Conservation (phyloP, 1,140 invertebrate genomes). For the Aculops lycopersici region DNA sequence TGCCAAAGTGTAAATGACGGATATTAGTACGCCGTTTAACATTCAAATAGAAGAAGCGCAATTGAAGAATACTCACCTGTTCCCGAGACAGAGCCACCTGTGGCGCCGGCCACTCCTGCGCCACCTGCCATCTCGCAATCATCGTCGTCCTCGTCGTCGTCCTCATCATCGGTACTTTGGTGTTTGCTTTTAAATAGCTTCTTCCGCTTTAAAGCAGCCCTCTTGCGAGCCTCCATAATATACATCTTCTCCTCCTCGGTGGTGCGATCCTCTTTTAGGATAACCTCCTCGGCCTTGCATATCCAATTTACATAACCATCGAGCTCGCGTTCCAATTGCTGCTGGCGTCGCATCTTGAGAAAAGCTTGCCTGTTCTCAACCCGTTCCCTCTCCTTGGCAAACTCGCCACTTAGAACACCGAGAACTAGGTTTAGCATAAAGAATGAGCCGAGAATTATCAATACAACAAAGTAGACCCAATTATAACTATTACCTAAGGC, state of each 20-base stretch:
- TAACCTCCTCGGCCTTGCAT: conserved; percentile 99
- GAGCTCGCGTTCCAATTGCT: conserved; percentile 91
- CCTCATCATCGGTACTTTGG: conserved; percentile 83
- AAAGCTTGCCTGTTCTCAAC: conserved; percentile 99
- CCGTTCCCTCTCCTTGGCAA: conserved; percentile 99
- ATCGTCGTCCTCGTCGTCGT: conserved; percentile 79
- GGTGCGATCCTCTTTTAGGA: conserved; percentile 91
- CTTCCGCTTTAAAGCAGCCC: conserved; percentile 76
- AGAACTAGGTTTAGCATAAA: conserved; percentile 99
- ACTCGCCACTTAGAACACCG: conserved; percentile 99
- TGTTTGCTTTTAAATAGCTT: conserved; percentile 87
- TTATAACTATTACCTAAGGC: conserved; percentile 87
- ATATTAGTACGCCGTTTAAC: too few species aligned
- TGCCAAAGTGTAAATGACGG: too few species aligned
- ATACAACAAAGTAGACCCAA: conserved; percentile 99
- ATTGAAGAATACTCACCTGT: too few species aligned
- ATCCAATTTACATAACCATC: conserved; percentile 99
- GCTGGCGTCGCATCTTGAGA: conserved; percentile 88
- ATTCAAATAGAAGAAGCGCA: too few species aligned
- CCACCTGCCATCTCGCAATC: conserved; percentile 20
- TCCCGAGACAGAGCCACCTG: too few species aligned
- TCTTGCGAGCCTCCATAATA: conserved; percentile 82
- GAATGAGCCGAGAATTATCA: conserved; percentile 99
- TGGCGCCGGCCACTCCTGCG: too few species aligned
- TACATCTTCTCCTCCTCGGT: conserved; percentile 97